Percentiles rank a stretch among this genome's conserved stretches.
Evolutionary conservation across 1,140 invertebrate genomes (phyloP).

Genomic region (Trigoniulus corallinus): DNA sequence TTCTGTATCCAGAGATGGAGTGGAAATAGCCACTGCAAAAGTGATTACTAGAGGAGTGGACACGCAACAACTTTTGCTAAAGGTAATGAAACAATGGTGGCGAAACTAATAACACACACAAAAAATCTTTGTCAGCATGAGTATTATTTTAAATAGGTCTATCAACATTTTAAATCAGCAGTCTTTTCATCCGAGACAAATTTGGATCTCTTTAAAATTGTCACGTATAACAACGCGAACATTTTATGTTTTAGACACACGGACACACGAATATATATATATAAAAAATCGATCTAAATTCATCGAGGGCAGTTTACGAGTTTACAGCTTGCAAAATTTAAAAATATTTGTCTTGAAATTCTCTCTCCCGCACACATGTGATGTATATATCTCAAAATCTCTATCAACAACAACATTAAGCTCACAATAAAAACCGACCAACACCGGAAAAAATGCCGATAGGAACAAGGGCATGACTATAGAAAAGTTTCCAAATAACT

Average conservation of each 20-base stretch:
- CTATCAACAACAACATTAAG: too few species aligned
- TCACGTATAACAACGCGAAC: neutral
- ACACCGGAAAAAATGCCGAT: too few species aligned
- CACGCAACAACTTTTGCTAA: constrained; percentile 20
- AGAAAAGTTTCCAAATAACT: too few species aligned
- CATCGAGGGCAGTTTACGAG: too few species aligned
- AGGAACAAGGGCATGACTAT: too few species aligned
- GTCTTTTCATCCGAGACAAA: neutral
- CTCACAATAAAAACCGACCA: too few species aligned
- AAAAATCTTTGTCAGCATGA: neutral
- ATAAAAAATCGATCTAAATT: neutral
- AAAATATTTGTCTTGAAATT: too few species aligned
- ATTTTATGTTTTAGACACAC: neutral
- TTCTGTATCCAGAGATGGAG: constrained; percentile 23
- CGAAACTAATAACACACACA: neutral
- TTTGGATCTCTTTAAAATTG: too few species aligned
- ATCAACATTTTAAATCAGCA: neutral
- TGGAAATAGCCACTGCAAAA: constrained; percentile 20
- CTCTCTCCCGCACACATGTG: too few species aligned
- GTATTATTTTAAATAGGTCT: neutral
- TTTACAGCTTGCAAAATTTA: too few species aligned
- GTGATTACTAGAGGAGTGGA: constrained; percentile 16
- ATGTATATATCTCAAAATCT: too few species aligned
- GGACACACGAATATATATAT: neutral
- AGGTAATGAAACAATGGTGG: constrained; percentile 16